Conservation (phyloP, 2,113 vertebrate genomes). For the Platysteira castanea region DNA sequence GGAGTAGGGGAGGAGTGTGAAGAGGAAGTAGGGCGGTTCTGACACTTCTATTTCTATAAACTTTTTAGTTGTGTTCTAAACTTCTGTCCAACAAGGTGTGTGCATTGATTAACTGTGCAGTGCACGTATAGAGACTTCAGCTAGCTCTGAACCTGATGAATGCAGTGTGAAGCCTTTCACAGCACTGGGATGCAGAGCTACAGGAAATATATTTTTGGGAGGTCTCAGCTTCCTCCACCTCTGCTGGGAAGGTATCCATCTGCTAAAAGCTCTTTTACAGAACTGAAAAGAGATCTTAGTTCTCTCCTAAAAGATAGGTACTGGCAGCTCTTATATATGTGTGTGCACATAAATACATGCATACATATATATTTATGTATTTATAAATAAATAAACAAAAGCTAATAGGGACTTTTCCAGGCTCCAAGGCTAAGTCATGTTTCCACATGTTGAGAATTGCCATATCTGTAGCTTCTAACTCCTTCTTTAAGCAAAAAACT, state of each 20-base stretch:
- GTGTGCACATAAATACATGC: background rate
- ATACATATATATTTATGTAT: background rate
- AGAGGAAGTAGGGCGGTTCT: background rate
- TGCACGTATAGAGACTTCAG: background rate
- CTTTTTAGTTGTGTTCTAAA: background rate
- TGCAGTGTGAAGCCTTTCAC: background rate
- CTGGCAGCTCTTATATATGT: background rate
- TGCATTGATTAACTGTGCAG: too few relatives aligned
- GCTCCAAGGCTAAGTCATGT: background rate
- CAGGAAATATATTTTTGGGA: background rate
- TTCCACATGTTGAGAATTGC: background rate
- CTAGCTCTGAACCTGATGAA: background rate
- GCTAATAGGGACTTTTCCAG: background rate
- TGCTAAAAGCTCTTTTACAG: background rate
- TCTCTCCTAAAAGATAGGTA: background rate
- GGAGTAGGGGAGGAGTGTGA: background rate
- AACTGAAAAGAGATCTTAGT: background rate
- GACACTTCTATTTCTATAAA: background rate
- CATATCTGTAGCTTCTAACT: background rate
- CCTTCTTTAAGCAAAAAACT: background rate
- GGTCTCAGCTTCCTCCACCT: background rate
- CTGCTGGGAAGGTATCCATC: background rate
- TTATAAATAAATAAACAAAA: background rate
- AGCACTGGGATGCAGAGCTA: background rate
- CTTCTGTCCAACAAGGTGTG: background rate